Conservation (phyloP, 2,113 vertebrate genomes). For the Cheirogaleus medius region DNA sequence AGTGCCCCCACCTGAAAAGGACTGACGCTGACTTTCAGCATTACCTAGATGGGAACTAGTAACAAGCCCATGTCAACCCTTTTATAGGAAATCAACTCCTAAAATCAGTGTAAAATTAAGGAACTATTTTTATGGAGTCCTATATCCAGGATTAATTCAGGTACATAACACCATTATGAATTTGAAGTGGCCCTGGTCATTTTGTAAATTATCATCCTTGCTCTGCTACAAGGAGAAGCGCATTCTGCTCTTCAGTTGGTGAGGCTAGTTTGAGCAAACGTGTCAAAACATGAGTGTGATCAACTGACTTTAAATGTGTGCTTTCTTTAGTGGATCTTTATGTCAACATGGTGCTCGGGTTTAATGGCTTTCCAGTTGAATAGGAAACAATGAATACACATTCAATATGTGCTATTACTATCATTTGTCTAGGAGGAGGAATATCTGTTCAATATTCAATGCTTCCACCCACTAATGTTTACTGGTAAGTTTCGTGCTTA, state of each 20-base stretch:
- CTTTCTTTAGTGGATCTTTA: neutral
- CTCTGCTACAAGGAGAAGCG: neutral
- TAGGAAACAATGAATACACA: neutral
- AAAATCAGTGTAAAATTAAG: slow-evolving; percentile 78
- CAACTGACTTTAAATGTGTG: neutral
- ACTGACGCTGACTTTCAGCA: neutral
- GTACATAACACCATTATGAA: neutral
- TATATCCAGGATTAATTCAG: slow-evolving; percentile 49
- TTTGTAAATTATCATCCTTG: neutral
- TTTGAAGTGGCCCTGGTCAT: neutral
- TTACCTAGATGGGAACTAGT: slow-evolving; percentile 65
- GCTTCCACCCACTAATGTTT: neutral
- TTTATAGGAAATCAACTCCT: slow-evolving; percentile 73
- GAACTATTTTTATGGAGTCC: slow-evolving; percentile 62
- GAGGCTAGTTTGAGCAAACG: neutral
- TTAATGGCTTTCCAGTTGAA: neutral
- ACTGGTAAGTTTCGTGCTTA: neutral
- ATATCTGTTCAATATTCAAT: neutral
- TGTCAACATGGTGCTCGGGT: neutral
- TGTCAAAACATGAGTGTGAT: neutral
- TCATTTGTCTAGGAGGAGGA: neutral
- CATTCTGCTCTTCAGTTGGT: neutral
- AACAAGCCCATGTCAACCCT: slow-evolving; percentile 38
- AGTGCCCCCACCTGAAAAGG: neutral
- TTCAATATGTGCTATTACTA: neutral